phyloP scores from a whole-genome alignment of 2,797 vertebrate genomes.

The Peromyscus nudipes region DNA sequence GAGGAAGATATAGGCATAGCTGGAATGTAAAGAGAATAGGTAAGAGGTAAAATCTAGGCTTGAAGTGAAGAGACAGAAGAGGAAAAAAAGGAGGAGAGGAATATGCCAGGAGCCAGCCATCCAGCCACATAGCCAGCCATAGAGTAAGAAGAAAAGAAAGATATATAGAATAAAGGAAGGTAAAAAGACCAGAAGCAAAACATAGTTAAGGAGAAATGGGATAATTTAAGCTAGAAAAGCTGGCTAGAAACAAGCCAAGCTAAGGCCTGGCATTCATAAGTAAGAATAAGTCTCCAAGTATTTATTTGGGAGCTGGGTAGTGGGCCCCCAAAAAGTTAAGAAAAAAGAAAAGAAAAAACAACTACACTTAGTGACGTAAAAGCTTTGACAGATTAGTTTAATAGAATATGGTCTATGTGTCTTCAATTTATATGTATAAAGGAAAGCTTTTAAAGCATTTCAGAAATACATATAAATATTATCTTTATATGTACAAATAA shows the following conservation, averaged over 20 bases:
- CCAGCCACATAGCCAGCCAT: not conserved
- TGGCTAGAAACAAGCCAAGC: not conserved
- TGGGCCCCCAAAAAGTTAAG: not conserved
- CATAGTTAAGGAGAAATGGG: not conserved
- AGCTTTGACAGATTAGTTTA: slow-evolving; percentile 85
- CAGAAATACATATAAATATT: not conserved
- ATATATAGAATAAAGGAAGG: not conserved
- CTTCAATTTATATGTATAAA: slow-evolving; percentile 78
- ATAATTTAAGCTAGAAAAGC: not conserved
- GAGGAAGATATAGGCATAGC: no score
- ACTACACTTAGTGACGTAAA: slow-evolving; percentile 63
- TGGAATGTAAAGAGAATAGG: not conserved
- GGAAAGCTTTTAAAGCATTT: slow-evolving; percentile 73
- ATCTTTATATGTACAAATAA: not conserved
- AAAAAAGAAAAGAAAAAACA: not conserved
- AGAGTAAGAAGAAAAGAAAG: not conserved
- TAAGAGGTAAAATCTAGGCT: not conserved
- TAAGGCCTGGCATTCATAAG: not conserved
- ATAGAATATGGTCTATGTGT: slow-evolving; percentile 73
- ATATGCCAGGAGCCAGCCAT: not conserved
- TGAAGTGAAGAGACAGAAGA: not conserved
- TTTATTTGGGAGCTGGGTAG: not conserved
- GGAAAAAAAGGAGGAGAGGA: not conserved
- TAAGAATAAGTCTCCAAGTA: not conserved
- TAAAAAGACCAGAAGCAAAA: not conserved